phyloP scores from a whole-genome alignment of 2,113 vertebrate genomes.

The human (Homo sapiens) region DNA sequence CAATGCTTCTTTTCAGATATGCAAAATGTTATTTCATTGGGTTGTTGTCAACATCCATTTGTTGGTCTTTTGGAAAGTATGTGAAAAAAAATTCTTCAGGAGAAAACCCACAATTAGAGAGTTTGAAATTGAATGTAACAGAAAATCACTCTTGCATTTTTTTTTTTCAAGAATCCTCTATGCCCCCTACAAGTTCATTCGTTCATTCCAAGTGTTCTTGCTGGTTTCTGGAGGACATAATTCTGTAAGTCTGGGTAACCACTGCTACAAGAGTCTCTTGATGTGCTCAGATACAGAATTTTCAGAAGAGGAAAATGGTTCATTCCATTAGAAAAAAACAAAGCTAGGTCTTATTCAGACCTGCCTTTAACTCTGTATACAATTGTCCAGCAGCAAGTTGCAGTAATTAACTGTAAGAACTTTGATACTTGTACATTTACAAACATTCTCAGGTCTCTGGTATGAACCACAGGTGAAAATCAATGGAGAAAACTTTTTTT shows the following conservation, averaged over 20 bases:
- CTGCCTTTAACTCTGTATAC: constrained; percentile 76
- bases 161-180: constrained; percentile 80
- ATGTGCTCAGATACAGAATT: constrained; percentile 92
- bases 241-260: constrained; percentile 85
- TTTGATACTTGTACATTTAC: constrained; percentile 88
- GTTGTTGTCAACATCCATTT: constrained; percentile 78
- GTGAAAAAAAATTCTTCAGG: constrained; percentile 79
- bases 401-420: constrained; percentile 82
- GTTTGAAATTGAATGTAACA: constrained; percentile 82
- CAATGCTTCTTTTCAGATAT: constrained; percentile 84
- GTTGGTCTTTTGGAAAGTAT: constrained; percentile 84
- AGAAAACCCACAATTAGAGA: constrained; percentile 82
- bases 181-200: constrained; percentile 82
- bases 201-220: constrained; percentile 90
- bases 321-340: constrained; percentile 82
- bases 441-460: constrained; percentile 86
- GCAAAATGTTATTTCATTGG: constrained; percentile 82
- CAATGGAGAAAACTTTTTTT: constrained; percentile 77
- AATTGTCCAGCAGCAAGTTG: constrained; percentile 83
- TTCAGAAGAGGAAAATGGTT: constrained; percentile 82
- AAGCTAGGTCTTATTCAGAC: constrained; percentile 80
- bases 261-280: constrained; percentile 86
- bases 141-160: constrained; percentile 71
- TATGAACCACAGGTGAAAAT: constrained; percentile 80
- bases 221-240: constrained; percentile 95